Percentiles rank a stretch among this genome's conserved stretches.
Evolutionary conservation across 2,888 invertebrate species (phyloP).

Genomic region (Leptinotarsa haldemani): DNA sequence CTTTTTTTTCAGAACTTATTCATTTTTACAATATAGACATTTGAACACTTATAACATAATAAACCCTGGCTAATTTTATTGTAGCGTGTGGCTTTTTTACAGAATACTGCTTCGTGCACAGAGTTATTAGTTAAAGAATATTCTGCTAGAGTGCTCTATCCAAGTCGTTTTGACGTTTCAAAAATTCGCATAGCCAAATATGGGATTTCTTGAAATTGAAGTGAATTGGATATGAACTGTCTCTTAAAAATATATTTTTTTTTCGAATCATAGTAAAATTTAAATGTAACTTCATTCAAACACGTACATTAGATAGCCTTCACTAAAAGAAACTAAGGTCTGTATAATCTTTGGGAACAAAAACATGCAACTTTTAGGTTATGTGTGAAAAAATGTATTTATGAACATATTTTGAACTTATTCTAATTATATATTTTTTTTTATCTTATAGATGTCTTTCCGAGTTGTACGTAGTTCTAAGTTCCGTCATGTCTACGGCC

Average conservation of each 20-base stretch:
- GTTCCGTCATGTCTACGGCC: constrained; percentile 95
- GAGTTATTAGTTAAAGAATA: neutral
- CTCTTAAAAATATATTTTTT: constrained; percentile 49
- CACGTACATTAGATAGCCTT: constrained; percentile 40
- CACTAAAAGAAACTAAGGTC: constrained; percentile 46
- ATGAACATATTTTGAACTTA: constrained; percentile 24
- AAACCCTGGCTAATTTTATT: no score
- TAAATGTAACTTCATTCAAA: constrained; percentile 51
- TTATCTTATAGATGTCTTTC: constrained; percentile 83
- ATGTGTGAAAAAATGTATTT: constrained; percentile 49
- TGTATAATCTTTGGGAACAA: constrained; percentile 39
- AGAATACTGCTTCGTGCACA: no score
- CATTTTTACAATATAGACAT: no score
- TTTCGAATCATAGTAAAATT: constrained; percentile 46
- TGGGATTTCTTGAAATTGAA: constrained; percentile 60
- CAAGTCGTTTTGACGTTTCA: constrained; percentile 61
- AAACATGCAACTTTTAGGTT: constrained; percentile 56
- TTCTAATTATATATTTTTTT: constrained; percentile 27
- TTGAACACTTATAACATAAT: no score
- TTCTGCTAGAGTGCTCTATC: constrained; percentile 28
- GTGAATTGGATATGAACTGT: constrained; percentile 61
- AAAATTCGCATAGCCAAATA: constrained; percentile 67
- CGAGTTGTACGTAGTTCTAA: constrained; percentile 97
- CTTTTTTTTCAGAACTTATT: no score
- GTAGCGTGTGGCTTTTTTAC: no score